These are phyloP conservation scores for Arvicanthis niloticus DNA, from an alignment of 2,113 vertebrate species.

Conservation along the genomic window DNA sequence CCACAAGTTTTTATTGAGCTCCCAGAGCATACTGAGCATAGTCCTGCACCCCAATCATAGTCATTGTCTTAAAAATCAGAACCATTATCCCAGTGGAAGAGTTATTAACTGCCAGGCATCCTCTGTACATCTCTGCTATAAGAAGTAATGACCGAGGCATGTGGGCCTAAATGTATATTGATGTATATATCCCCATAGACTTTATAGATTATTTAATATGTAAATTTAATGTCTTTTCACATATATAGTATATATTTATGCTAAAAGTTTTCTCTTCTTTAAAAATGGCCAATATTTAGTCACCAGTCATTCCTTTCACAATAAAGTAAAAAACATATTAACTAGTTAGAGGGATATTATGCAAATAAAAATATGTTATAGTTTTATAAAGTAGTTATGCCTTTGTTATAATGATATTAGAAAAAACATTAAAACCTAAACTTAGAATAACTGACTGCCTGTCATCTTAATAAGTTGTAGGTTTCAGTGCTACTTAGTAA, in stretches of 20 bases:
- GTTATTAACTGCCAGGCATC: conserved; percentile 16
- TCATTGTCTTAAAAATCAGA: not conserved
- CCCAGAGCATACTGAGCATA: not conserved
- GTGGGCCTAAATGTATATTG: not conserved
- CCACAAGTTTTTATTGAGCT: conserved; percentile 51
- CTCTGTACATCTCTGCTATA: not conserved
- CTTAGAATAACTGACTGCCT: not conserved
- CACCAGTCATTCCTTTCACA: not conserved
- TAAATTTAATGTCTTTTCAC: not conserved
- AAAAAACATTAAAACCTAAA: conserved; percentile 28
- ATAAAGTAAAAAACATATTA: not conserved
- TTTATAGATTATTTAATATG: not conserved
- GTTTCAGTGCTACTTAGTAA: conserved; percentile 32
- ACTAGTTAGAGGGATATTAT: not conserved
- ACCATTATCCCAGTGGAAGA: conserved; percentile 6
- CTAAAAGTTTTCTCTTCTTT: not conserved
- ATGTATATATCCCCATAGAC: not conserved
- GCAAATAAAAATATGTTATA: not conserved
- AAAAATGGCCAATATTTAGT: not conserved
- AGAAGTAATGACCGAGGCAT: not conserved
- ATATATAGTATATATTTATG: not conserved
- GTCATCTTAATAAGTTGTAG: conserved; percentile 1
- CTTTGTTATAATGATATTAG: conserved; percentile 42
- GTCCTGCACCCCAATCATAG: conserved; percentile 6
- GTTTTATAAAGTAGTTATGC: conserved; percentile 39